Evolutionary conservation across 64 coral and sea anemone species (phyloP).

Genomic region (Dendronephthya gigantea): DNA sequence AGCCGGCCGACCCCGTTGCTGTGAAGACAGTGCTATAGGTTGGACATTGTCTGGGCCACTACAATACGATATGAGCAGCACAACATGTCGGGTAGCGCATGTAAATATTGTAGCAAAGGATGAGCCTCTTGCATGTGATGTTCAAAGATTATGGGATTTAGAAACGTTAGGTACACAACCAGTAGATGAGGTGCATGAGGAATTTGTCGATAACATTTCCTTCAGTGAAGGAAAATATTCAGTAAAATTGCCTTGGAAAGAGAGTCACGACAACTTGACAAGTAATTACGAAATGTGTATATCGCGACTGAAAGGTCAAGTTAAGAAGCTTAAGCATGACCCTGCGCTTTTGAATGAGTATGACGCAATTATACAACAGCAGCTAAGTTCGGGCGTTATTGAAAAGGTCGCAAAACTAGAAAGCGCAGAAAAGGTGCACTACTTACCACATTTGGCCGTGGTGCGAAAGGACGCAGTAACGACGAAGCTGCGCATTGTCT

Average conservation of each 20-base stretch:
- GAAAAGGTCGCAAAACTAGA: not conserved
- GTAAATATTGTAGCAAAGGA: no score
- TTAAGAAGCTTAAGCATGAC: not conserved
- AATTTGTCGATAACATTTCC: not conserved
- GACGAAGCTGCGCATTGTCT: not conserved
- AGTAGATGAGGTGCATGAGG: not conserved
- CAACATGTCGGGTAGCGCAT: no score
- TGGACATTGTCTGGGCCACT: no score
- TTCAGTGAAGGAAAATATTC: no score
- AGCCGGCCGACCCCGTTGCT: no score
- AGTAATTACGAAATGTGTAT: not conserved
- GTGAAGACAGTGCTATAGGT: no score
- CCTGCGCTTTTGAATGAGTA: not conserved
- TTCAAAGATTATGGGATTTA: not conserved
- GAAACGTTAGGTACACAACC: not conserved
- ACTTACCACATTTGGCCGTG: not conserved
- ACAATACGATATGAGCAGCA: not conserved
- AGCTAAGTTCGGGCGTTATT: not conserved
- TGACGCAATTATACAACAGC: not conserved
- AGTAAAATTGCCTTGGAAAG: not conserved
- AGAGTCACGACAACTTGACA: not conserved
- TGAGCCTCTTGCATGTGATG: no score
- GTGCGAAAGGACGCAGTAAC: not conserved
- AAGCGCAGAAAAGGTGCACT: not conserved
- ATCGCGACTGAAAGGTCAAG: not conserved